Conservation (phyloP, 2,797 vertebrate species). For the Buceros bicornis region DNA sequence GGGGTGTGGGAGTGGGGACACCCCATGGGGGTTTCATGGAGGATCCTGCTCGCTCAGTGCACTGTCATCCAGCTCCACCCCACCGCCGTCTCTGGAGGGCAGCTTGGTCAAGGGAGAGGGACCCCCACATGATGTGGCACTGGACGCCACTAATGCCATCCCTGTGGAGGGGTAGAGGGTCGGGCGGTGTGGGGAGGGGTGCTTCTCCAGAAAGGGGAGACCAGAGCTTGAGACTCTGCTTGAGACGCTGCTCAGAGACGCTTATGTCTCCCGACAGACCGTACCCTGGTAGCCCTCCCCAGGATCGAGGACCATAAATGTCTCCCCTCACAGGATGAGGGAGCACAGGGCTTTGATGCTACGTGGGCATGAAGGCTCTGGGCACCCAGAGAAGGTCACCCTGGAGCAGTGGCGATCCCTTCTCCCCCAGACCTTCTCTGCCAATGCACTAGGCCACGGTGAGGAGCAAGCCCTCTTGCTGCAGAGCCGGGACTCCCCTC, state of each 20-base stretch:
- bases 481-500: background rate
- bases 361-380: fast-evolving
- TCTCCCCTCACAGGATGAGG: background rate
- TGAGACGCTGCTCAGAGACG: background rate
- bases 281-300: background rate
- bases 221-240: background rate
- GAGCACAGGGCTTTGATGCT: background rate
- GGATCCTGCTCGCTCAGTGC: fast-evolving
- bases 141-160: background rate
- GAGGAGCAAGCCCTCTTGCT: background rate
- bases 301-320: fast-evolving
- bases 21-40: fast-evolving
- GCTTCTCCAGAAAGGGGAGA: background rate
- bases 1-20: fast-evolving
- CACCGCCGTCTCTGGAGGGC: background rate
- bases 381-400: background rate
- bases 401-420: background rate
- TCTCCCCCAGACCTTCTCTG: background rate
- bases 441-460: fast-evolving
- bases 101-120: background rate
- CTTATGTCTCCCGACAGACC: background rate
- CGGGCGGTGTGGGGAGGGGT: background rate
- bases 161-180: background rate
- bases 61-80: background rate
- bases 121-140: fast-evolving